Evolutionary conservation across 1,140 invertebrate species (phyloP).

Genomic region (Apolygus lucorum): DNA sequence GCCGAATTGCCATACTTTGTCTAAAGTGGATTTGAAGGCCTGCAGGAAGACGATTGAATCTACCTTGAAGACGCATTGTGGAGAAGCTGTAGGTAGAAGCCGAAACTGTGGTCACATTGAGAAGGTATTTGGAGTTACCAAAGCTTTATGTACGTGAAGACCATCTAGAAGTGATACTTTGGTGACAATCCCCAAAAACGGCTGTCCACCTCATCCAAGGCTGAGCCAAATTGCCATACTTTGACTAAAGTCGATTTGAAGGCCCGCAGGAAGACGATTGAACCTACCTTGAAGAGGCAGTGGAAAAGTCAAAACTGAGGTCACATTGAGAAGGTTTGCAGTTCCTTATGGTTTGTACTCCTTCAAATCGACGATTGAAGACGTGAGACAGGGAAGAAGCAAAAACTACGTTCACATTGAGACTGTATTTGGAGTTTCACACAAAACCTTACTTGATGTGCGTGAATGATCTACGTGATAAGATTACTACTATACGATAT

Average conservation of each 20-base stretch:
- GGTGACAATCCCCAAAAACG: no score
- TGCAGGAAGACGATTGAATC: neutral
- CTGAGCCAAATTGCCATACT: neutral
- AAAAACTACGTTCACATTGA: neutral
- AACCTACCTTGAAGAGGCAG: neutral
- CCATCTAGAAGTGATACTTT: neutral
- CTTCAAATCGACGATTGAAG: neutral
- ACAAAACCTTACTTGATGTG: no score
- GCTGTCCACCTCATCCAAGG: no score
- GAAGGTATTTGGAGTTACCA: neutral
- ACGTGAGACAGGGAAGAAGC: neutral
- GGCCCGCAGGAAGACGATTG: neutral
- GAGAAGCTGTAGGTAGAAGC: neutral
- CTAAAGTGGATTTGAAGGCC: neutral
- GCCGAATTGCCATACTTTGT: neutral
- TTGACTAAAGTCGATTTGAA: neutral
- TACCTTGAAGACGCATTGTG: neutral
- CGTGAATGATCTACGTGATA: no score
- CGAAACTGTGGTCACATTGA: neutral
- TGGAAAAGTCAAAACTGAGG: neutral
- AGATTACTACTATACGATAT: no score
- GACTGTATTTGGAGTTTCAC: neutral
- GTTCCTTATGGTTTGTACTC: neutral
- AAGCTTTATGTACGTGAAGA: neutral
- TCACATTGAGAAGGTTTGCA: neutral